Evolutionary conservation across 2,888 invertebrate species (phyloP).

Genomic region (Luperina testacea): DNA sequence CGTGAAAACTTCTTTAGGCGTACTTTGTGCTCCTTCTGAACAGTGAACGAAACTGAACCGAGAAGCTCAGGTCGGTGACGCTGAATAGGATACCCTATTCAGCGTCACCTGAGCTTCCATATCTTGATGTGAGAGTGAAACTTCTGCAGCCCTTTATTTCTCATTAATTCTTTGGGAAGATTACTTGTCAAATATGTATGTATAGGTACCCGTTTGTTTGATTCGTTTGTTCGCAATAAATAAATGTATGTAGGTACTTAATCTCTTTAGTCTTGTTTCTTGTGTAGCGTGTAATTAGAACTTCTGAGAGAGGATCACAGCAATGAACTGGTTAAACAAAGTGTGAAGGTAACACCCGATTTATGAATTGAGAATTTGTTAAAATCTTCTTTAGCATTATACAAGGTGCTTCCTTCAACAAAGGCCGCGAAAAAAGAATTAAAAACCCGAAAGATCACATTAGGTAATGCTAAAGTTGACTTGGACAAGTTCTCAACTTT

Average conservation of each 20-base stretch:
- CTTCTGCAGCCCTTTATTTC: conserved; percentile 19
- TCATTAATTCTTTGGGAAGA: conserved; percentile 5
- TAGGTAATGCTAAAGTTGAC: too few relatives aligned
- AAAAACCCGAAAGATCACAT: too few relatives aligned
- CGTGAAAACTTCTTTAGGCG: too few relatives aligned
- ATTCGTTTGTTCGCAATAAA: conserved; percentile 35
- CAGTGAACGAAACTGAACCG: too few relatives aligned
- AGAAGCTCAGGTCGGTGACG: too few relatives aligned
- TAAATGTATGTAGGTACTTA: conserved; percentile 11
- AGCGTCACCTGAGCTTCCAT: too few relatives aligned
- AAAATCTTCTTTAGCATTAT: background rate
- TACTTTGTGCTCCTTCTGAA: too few relatives aligned
- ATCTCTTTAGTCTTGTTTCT: background rate
- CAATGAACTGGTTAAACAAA: background rate
- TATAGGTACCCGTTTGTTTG: conserved; percentile 17
- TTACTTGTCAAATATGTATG: conserved; percentile 44
- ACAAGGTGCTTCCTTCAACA: background rate
- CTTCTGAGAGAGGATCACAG: background rate
- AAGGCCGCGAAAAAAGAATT: too few relatives aligned
- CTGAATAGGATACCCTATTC: too few relatives aligned
- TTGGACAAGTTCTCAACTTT: too few relatives aligned
- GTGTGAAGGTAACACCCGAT: background rate
- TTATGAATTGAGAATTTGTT: background rate
- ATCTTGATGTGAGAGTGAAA: background rate
- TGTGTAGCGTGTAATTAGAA: background rate